phyloP scores from a whole-genome alignment of 2,113 vertebrate species.

The Anhinga anhinga region DNA sequence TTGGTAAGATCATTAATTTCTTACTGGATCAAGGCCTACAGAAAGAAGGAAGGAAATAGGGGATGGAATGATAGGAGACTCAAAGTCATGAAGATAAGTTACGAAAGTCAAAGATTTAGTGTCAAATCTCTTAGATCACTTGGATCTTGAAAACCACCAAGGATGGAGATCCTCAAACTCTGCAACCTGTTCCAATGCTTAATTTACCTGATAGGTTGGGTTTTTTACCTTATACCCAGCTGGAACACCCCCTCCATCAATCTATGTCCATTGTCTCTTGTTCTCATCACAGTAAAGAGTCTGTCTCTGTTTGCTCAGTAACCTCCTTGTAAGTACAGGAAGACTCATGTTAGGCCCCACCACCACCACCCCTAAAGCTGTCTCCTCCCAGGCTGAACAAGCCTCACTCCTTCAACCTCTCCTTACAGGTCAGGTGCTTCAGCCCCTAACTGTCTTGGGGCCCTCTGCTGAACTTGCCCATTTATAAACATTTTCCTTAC shows the following conservation, averaged over 20 bases:
- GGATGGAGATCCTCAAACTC: not conserved
- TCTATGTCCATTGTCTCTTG: not conserved
- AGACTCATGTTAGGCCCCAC: not conserved
- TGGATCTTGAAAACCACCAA: not conserved
- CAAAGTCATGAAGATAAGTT: not conserved
- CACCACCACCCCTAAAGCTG: not conserved
- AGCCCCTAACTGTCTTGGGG: not conserved
- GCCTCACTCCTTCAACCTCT: not conserved
- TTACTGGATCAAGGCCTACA: not conserved
- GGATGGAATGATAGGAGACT: not conserved
- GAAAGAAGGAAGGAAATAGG: not conserved
- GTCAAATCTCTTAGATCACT: not conserved
- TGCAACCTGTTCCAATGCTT: not conserved
- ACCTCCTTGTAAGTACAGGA: not conserved
- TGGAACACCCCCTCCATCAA: not conserved
- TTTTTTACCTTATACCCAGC: not conserved
- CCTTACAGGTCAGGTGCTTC: not conserved
- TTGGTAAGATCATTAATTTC: not conserved
- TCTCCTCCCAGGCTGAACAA: not conserved
- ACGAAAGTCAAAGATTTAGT: not conserved
- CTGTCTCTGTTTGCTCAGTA: not conserved
- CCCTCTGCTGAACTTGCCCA: not conserved
- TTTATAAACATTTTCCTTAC: not conserved
- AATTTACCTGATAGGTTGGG: fast-evolving
- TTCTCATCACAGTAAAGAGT: not conserved